A percentile compares a stretch with the other conserved stretches of the same genome.
Conservation (phyloP, 2,888 invertebrate genomes). For the Tupiocoris notatus region DNA sequence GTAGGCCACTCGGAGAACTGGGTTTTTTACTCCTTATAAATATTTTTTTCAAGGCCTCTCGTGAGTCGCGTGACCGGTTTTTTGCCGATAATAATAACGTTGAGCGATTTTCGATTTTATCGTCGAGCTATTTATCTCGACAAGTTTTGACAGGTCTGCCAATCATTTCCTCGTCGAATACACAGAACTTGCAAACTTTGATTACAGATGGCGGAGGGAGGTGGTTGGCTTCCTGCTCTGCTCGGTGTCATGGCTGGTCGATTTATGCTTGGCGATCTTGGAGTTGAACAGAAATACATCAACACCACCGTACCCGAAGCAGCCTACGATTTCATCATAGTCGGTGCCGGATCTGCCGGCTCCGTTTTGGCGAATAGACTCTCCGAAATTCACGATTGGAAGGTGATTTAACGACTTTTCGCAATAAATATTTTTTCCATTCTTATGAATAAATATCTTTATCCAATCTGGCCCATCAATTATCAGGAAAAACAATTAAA, state of each 20-base stretch:
- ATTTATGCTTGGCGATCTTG: conserved; percentile 16
- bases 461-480: no score
- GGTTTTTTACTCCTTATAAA: no score
- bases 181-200: background rate
- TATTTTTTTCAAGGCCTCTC: no score
- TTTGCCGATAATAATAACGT: no score
- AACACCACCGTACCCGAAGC: conserved; percentile 12
- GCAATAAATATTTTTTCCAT: no score
- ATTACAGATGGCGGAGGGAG: conserved; percentile 12
- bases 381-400: conserved; percentile 12
- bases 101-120: background rate
- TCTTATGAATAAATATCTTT: no score
- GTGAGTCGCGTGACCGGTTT: no score
- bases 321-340: conserved; percentile 24
- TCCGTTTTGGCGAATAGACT: conserved; percentile 27
- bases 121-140: background rate
- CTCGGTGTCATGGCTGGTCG: conserved; percentile 12
- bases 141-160: background rate
- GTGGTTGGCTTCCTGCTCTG: conserved; percentile 10
- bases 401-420: no score
- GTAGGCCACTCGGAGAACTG: no score
- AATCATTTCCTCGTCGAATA: background rate
- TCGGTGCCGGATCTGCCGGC: conserved; percentile 20
- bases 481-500: no score
- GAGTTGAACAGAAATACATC: conserved; percentile 15